phyloP scores from a whole-genome alignment of 2,113 vertebrate species.

The Fregetta grallaria region DNA sequence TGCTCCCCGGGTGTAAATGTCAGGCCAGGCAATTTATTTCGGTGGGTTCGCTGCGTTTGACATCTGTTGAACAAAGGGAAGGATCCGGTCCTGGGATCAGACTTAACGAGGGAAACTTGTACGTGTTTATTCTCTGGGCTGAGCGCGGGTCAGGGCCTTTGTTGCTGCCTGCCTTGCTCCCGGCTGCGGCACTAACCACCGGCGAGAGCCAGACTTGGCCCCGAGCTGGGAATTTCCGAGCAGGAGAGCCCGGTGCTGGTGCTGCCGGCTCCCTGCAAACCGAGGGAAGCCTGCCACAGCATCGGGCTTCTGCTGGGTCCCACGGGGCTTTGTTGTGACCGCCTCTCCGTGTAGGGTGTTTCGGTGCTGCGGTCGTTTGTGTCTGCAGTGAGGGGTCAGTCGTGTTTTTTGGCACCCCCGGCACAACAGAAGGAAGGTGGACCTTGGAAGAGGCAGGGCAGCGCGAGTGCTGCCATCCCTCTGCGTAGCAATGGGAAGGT shows the following conservation, averaged over 20 bases:
- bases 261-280: not conserved
- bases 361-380: not conserved
- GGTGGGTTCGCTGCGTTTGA: not conserved
- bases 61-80: not conserved
- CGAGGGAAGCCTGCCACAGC: not conserved
- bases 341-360: not conserved
- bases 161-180: not conserved
- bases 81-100: not conserved
- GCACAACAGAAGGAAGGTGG: not conserved
- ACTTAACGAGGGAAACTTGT: not conserved
- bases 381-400: not conserved
- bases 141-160: not conserved
- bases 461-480: not conserved
- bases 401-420: not conserved
- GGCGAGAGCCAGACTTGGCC: not conserved
- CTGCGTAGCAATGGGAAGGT: accelerated
- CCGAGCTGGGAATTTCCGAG: not conserved
- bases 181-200: not conserved
- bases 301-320: not conserved
- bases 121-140: not conserved
- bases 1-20: not conserved
- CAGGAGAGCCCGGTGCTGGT: not conserved
- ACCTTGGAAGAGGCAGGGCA: not conserved
- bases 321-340: not conserved
- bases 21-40: not conserved